phyloP scores from a whole-genome alignment of 2,797 vertebrate genomes.

The Knipowitschia caucasica region DNA sequence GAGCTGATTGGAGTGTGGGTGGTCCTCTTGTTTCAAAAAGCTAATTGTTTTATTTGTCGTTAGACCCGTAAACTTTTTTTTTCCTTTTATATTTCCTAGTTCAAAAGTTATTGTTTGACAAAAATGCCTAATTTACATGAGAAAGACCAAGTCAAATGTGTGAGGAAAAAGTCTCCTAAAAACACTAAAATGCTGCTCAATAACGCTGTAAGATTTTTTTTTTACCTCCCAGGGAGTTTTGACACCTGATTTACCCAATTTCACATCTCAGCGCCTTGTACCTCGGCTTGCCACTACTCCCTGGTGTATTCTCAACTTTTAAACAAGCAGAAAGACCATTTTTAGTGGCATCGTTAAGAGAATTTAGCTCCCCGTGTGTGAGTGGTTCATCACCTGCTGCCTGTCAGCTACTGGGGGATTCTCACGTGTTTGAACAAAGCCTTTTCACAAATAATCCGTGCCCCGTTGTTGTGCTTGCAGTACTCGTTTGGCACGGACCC shows the following conservation, averaged over 20 bases:
- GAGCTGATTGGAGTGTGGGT: no score
- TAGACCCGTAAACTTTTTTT: no score
- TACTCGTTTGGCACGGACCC: slow-evolving; percentile 84
- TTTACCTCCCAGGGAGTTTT: slow-evolving; percentile 15
- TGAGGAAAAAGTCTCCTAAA: background rate
- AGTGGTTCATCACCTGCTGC: background rate
- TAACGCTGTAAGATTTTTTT: slow-evolving; percentile 17
- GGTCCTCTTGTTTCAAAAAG: no score
- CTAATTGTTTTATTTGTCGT: no score
- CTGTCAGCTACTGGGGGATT: background rate
- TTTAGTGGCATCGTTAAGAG: slow-evolving; percentile 1
- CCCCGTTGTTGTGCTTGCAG: slow-evolving; percentile 58
- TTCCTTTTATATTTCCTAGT: no score
- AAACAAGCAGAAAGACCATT: slow-evolving; percentile 6
- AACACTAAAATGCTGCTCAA: slow-evolving; percentile 14
- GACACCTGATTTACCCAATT: slow-evolving; percentile 18
- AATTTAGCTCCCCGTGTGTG: slow-evolving; percentile 5
- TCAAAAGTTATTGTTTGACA: no score
- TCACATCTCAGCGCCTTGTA: slow-evolving; percentile 5
- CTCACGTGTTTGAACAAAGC: slow-evolving; percentile 1
- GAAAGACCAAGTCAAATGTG: no score
- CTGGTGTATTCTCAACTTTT: background rate
- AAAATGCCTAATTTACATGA: no score
- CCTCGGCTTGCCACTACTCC: background rate
- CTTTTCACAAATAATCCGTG: slow-evolving; percentile 1